phyloP scores from a whole-genome alignment of 2,888 invertebrate species.

The Chirona hameri region DNA sequence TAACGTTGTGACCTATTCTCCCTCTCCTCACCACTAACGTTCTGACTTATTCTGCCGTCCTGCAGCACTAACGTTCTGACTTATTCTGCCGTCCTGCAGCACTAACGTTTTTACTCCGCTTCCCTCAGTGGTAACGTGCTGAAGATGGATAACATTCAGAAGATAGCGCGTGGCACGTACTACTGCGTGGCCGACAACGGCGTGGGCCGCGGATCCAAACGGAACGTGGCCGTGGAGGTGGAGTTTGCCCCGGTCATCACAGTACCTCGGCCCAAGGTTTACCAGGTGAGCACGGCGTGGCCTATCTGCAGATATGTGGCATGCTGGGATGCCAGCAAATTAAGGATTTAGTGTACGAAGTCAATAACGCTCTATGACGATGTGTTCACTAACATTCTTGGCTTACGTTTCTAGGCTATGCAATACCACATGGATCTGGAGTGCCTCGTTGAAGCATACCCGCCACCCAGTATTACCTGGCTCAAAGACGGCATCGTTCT shows the following conservation, averaged over 20 bases:
- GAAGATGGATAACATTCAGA: conserved; percentile 70
- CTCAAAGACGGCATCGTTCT: conserved; percentile 72
- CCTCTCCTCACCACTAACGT: neutral
- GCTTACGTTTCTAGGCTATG: conserved; percentile 50
- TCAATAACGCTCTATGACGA: too few species aligned
- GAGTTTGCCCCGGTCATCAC: conserved; percentile 80
- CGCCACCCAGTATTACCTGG: conserved; percentile 89
- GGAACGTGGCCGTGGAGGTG: conserved; percentile 78
- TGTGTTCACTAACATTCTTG: neutral
- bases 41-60: too few species aligned
- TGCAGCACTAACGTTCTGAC: too few species aligned
- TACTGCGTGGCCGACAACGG: conserved; percentile 69
- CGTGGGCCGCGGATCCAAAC: conserved; percentile 68
- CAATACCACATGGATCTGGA: conserved; percentile 93
- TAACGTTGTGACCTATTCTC: neutral
- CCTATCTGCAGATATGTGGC: too few species aligned
- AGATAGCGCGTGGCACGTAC: conserved; percentile 88
- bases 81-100: neutral
- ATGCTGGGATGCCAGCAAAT: too few species aligned
- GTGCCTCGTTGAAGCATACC: conserved; percentile 91
- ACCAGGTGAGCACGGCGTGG: conserved; percentile 35
- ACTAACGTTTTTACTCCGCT: neutral
- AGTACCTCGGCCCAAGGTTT: conserved; percentile 58
- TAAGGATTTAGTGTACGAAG: too few species aligned
- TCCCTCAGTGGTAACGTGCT: conserved; percentile 67